Evolutionary conservation across 2,888 invertebrate species (phyloP).

Genomic region (Drosophila robusta): DNA sequence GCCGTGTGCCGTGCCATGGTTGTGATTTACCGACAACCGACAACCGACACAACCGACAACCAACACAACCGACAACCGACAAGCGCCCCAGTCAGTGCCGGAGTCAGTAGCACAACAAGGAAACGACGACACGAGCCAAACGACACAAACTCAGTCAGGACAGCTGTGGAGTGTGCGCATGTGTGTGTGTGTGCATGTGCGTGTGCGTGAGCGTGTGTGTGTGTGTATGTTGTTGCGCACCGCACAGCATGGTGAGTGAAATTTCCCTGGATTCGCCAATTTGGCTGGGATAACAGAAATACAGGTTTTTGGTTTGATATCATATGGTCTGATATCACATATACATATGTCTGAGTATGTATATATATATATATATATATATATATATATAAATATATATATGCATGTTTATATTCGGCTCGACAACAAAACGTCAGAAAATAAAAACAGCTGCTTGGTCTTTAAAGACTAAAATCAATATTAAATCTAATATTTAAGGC

Average conservation of each 20-base stretch:
- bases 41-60: conserved; percentile 33
- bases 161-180: conserved; percentile 18
- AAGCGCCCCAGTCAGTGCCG: conserved; percentile 38
- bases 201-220: conserved; percentile 31
- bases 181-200: conserved; percentile 25
- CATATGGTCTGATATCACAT: neutral
- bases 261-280: conserved; percentile 39
- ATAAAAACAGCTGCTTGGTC: conserved; percentile 16
- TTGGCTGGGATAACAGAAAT: conserved; percentile 28
- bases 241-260: conserved; percentile 38
- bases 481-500: neutral
- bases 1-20: conserved; percentile 76
- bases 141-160: conserved; percentile 23
- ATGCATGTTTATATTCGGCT: too few species aligned
- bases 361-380: too few species aligned
- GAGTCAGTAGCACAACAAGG: conserved; percentile 58
- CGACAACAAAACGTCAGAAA: too few species aligned
- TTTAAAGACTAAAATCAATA: conserved; percentile 1
- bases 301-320: conserved; percentile 18
- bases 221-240: conserved; percentile 30
- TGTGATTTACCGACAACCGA: conserved; percentile 80
- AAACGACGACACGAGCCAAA: conserved; percentile 43
- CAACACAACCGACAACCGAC: conserved; percentile 31
- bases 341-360: too few species aligned
- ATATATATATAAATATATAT: too few species aligned